Base-by-base conservation (phyloP, 2,113 vertebrate species). In the Mobula hypostoma region DNA sequence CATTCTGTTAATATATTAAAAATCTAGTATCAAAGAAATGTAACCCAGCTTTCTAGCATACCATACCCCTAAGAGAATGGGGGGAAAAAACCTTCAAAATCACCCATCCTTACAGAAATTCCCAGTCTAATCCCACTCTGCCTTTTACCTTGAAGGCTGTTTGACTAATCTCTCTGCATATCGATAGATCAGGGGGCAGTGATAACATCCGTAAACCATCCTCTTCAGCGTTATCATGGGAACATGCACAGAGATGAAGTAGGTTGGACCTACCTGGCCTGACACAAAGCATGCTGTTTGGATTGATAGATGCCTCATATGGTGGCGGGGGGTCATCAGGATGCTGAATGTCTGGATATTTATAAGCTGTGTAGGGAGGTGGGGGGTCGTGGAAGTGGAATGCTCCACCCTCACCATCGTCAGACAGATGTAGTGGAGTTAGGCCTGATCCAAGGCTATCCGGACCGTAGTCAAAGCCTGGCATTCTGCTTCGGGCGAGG, bases 321-420 rank as follows among this genome's bases (percentile, higher is more conserved):
- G 99, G 98, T 2, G 99, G 99, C 0, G 99, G 99, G 0, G 99
- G 99, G 95, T 99, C 99, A 12, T 99, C 98, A 0, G 99, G 99
- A 94, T 98, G 99, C 85, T 98, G 98, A 94, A 98, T 98, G 95
- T 99, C 98, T 0, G 99, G 98, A 95, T 99, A 99, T 95, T 99
- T 99, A 96, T 98, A 99, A 1, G 99, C 99, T 0, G 98, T 98
- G 56, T 99, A 99, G 0, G 99, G 99, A 0, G 99, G 99, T 0
- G 99, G 99, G 0, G 99, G 99, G 96, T 99, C 98, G 0, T 99
- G 98, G 96, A 99, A 99, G 94, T 99, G 99, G 96, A 99, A 99
- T 21, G 98, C 98, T 0, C 98, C 99, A 0, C 98, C 98, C 94
- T 99, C 98, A 2, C 99, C 99, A 9, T 99, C 99, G 0, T 99